These are phyloP conservation scores for Telmatochromis brichardi DNA, from an alignment of 2,113 vertebrate genomes.

Conservation along the genomic window DNA sequence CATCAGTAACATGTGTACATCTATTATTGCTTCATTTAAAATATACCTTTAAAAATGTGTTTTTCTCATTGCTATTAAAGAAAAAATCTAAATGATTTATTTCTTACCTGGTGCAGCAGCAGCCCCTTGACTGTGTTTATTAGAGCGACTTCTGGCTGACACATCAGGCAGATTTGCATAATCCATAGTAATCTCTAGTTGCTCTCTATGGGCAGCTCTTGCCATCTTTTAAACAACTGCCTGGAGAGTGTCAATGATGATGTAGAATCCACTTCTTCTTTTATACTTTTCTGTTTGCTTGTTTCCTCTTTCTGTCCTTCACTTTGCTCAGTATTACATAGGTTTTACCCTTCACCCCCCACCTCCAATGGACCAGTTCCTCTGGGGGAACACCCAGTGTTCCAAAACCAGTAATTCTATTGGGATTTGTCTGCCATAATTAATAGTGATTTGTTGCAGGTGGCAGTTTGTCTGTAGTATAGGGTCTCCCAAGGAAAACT, in stretches of 20 bases:
- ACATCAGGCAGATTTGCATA: not conserved
- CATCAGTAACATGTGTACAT: rapidly evolving
- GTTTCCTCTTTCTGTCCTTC: not conserved
- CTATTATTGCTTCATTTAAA: not conserved
- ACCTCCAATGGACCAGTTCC: not conserved
- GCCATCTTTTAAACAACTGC: not conserved
- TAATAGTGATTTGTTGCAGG: not conserved
- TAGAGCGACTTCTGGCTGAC: not conserved
- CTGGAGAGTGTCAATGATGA: not conserved
- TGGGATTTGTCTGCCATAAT: not conserved
- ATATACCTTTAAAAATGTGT: not conserved
- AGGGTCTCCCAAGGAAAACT: not conserved
- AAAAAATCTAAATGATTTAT: not conserved
- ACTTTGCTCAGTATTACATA: not conserved
- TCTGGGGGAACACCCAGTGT: not conserved
- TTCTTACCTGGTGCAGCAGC: not conserved
- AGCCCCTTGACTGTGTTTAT: not conserved
- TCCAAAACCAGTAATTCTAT: not conserved
- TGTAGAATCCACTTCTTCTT: not conserved
- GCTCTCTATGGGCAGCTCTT: not conserved
- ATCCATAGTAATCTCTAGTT: not conserved
- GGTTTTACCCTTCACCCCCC: not conserved
- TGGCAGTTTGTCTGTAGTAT: not conserved
- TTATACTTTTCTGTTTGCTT: not conserved
- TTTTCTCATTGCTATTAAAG: rapidly evolving